Evolutionary conservation across 2,888 invertebrate species (phyloP).

Genomic region (Hipparchia sbordonii): DNA sequence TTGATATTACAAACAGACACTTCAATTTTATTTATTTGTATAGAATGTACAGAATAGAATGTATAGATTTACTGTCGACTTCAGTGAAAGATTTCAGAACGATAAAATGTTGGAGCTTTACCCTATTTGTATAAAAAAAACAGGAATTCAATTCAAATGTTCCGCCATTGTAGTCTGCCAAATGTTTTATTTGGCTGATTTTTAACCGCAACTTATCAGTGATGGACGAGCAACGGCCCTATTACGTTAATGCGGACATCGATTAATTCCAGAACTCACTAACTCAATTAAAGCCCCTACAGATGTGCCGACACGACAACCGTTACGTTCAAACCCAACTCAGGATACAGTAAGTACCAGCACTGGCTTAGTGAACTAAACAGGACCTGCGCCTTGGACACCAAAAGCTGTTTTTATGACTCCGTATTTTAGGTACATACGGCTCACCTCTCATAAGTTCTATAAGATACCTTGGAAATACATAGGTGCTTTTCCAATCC

Average conservation of each 20-base stretch:
- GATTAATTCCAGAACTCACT: slow-evolving; percentile 67
- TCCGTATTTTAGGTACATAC: no score
- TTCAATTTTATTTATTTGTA: no score
- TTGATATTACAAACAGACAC: no score
- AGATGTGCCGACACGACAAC: neutral
- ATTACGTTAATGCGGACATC: slow-evolving; percentile 51
- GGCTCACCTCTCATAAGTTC: no score
- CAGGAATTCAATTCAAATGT: slow-evolving; percentile 73
- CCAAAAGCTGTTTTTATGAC: no score
- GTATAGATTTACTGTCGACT: slow-evolving; percentile 37
- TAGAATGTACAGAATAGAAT: neutral
- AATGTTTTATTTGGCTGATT: slow-evolving; percentile 60
- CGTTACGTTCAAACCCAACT: no score
- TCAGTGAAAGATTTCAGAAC: slow-evolving; percentile 43
- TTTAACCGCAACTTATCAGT: slow-evolving; percentile 62
- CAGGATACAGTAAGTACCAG: no score
- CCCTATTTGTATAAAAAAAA: slow-evolving; percentile 49
- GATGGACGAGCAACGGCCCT: slow-evolving; percentile 56
- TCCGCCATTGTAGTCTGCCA: slow-evolving; percentile 76
- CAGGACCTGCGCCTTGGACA: no score
- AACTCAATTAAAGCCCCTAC: slow-evolving; percentile 53
- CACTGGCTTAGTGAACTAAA: no score
- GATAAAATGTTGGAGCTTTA: slow-evolving; percentile 54
- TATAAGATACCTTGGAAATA: no score
- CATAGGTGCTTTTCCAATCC: no score